These are phyloP conservation scores for Engystomops pustulosus DNA, from an alignment of 2,113 vertebrate species.

Conservation along the genomic window DNA sequence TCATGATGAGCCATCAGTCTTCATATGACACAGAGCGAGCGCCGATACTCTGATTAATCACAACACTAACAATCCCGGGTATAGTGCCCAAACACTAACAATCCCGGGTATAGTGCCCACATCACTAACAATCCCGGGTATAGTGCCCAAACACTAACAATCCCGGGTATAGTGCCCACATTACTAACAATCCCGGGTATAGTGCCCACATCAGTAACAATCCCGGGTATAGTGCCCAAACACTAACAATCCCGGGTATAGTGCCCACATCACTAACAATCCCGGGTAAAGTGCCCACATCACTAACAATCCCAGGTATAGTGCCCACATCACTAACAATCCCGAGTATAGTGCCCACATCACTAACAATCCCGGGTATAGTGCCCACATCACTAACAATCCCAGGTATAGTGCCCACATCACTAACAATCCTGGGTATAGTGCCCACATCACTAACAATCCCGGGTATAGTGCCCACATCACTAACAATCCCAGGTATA, in stretches of 20 bases:
- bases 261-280: neutral
- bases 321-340: neutral
- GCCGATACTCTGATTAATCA: neutral
- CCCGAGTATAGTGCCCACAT: neutral
- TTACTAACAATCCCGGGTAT: neutral
- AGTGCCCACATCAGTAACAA: neutral
- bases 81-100: neutral
- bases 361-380: neutral
- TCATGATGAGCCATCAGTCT: neutral
- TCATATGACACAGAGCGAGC: too few relatives aligned
- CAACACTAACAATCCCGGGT: neutral
- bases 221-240: too few relatives aligned
- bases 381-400: neutral
- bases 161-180: neutral
- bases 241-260: neutral
- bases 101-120: neutral
- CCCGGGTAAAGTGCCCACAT: neutral
- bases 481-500: neutral
- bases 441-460: neutral
- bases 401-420: neutral
- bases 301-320: neutral
- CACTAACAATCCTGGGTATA: neutral
- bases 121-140: neutral
- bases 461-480: neutral
- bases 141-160: neutral